A percentile compares a stretch with the other conserved stretches of the same genome.
Evolutionary conservation across 2,113 vertebrate species (phyloP).

Genomic region (Irena cyanogastra): DNA sequence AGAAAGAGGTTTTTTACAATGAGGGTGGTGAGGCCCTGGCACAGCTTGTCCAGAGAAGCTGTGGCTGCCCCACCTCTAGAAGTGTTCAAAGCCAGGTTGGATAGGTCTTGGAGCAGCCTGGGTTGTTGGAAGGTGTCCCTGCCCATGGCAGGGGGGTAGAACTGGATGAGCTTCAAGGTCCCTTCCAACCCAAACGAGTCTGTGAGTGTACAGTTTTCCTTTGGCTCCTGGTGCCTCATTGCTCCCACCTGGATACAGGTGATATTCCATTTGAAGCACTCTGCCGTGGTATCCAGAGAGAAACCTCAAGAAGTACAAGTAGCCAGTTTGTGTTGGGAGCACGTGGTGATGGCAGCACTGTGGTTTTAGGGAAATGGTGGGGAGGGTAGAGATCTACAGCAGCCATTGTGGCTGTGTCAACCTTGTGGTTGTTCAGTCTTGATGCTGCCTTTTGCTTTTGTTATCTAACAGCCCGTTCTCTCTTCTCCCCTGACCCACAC

Average conservation of each 20-base stretch:
- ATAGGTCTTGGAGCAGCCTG: not conserved
- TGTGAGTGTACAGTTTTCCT: not conserved
- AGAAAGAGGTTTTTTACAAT: not conserved
- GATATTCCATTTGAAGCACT: not conserved
- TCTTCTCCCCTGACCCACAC: not conserved
- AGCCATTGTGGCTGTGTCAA: not conserved
- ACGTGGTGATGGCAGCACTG: accelerated
- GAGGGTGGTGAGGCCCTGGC: not conserved
- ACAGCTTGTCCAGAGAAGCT: not conserved
- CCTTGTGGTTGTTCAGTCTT: not conserved
- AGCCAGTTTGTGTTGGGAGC: not conserved
- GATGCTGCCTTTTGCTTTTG: not conserved
- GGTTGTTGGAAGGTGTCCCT: not conserved
- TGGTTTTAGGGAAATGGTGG: not conserved
- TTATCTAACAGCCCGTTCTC: not conserved
- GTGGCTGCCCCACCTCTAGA: not conserved
- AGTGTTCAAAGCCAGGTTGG: not conserved
- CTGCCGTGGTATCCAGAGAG: accelerated
- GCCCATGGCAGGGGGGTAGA: not conserved
- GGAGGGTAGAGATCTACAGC: accelerated
- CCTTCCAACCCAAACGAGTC: not conserved
- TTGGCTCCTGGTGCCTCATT: not conserved
- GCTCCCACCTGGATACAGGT: not conserved
- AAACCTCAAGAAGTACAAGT: not conserved
- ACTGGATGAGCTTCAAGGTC: not conserved